Conservation (phyloP, 2,797 vertebrate genomes). For the Lacerta bilineata region DNA sequence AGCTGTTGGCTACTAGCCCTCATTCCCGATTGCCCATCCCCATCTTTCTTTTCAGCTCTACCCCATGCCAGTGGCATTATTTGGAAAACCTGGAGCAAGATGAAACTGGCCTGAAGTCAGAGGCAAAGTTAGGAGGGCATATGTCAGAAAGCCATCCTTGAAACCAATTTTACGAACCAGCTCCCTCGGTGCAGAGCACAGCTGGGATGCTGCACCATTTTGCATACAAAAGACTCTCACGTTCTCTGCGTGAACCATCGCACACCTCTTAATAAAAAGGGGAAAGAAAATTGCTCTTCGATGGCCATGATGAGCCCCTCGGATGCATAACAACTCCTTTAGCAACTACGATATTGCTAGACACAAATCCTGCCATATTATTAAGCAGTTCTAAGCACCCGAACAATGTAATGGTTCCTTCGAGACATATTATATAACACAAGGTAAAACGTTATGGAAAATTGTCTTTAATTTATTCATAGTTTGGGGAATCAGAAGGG, state of each 20-base stretch:
- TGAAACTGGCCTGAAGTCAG: neutral
- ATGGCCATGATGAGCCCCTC: slow-evolving; percentile 6
- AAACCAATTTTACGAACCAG: slow-evolving; percentile 8
- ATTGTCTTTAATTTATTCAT: slow-evolving; percentile 44
- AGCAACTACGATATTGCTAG: slow-evolving; percentile 42
- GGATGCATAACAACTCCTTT: slow-evolving; percentile 43
- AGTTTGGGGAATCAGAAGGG: slow-evolving; percentile 3
- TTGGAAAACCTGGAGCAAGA: neutral
- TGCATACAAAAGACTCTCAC: neutral
- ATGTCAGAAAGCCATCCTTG: neutral
- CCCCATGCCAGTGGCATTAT: neutral
- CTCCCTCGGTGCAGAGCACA: neutral
- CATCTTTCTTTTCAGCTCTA: neutral
- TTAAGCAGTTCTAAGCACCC: slow-evolving; percentile 42
- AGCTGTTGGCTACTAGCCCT: neutral
- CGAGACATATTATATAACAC: slow-evolving; percentile 60
- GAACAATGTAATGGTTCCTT: slow-evolving; percentile 50
- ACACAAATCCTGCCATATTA: slow-evolving; percentile 39
- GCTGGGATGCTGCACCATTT: neutral
- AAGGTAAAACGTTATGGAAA: slow-evolving; percentile 53
- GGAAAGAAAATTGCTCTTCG: slow-evolving; percentile 1
- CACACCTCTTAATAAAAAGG: slow-evolving; percentile 27
- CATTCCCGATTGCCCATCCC: neutral
- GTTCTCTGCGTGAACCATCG: slow-evolving; percentile 7
- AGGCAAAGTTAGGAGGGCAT: neutral